Evolutionary conservation across 2,113 vertebrate species (phyloP), one percentile per base, ranked within the genome.

Genomic region (Seriola quinqueradiata): DNA sequence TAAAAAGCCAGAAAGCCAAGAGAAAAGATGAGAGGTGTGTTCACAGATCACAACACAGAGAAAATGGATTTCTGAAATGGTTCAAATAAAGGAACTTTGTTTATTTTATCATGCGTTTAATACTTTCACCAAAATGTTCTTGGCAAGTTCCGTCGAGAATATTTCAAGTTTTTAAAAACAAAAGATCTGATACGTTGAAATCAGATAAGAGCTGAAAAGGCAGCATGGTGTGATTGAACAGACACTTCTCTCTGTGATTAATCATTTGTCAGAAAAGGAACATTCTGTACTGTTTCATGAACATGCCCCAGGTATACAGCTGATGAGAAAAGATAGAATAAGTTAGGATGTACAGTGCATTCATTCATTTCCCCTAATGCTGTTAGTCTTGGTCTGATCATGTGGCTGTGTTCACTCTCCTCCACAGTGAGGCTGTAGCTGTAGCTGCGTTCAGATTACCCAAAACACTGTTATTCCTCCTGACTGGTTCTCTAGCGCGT

Each of bases 201-300:
- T 73, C 61, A 77, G 70, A 79, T 79, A 68, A 83, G 61, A 78
- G 82, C 85, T 79, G 75, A 86, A 90, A 93, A 94, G 93, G 92
- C 93, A 92, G 89, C 89, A 70, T 40, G 92, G 93, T 91, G 90
- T 36, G 64, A 82, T 85, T 67, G 32, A 57, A 83, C 85, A 82
- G 83, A 90, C 82, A 84, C 65, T 71, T 52, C 58, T 42, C 65
- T 77, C 23, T 19, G 23, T 46, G 52, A 75, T 88, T 72, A n/a
- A 77, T 84, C 57, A 52, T 75, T 58, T 64, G 57, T 44, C 59
- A 64, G 40, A 60, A 84, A 80, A 70, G 34, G 25, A 83, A 86
- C 84, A 89, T 86, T 89, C 81, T 59, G 82, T 50, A 66, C 84
- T 25, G 74, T 70, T 81, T 40, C 23, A 57, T 46, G 21, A 81